Percentiles rank a stretch among this genome's conserved stretches.
Conservation (phyloP, 2,888 invertebrate genomes). For the Steinernema carpocapsae region DNA sequence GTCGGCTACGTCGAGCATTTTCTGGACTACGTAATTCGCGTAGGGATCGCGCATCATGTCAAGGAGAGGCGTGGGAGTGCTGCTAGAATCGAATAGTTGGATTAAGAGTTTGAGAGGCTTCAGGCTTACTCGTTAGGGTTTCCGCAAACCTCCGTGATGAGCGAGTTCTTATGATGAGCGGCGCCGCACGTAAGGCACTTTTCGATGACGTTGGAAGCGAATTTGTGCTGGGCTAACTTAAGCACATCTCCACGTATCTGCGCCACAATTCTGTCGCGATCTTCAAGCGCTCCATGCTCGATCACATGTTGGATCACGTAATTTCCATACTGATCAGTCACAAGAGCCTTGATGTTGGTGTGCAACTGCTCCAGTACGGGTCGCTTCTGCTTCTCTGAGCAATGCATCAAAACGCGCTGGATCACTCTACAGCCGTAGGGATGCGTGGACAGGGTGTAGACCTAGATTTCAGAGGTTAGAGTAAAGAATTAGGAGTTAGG, state of each 20-base stretch:
- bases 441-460: slow-evolving; percentile 93
- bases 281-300: slow-evolving; percentile 92
- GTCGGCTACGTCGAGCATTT: slow-evolving; percentile 99
- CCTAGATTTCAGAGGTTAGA: too few species aligned
- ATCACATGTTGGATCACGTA: slow-evolving; percentile 98
- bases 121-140: slow-evolving; percentile 60
- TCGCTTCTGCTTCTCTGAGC: slow-evolving; percentile 85
- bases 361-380: slow-evolving; percentile 92
- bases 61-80: slow-evolving; percentile 69
- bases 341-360: slow-evolving; percentile 79
- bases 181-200: slow-evolving; percentile 98
- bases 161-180: slow-evolving; percentile 86
- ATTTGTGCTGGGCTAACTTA: slow-evolving; percentile 94
- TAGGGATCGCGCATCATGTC: slow-evolving; percentile 96
- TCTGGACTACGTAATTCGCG: slow-evolving; percentile 99
- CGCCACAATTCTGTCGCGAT: slow-evolving; percentile 92
- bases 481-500: too few species aligned
- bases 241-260: slow-evolving; percentile 75
- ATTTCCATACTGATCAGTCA: slow-evolving; percentile 86
- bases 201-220: slow-evolving; percentile 97
- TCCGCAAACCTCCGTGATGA: slow-evolving; percentile 90
- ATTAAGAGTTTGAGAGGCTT: slow-evolving; percentile 35
- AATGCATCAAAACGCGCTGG: slow-evolving; percentile 97
- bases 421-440: slow-evolving; percentile 99
- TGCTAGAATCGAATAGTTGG: not conserved